Evolutionary conservation across 1,140 invertebrate genomes (phyloP), one percentile per base, ranked within the genome.

Genomic region (Plectus sambesii): DNA sequence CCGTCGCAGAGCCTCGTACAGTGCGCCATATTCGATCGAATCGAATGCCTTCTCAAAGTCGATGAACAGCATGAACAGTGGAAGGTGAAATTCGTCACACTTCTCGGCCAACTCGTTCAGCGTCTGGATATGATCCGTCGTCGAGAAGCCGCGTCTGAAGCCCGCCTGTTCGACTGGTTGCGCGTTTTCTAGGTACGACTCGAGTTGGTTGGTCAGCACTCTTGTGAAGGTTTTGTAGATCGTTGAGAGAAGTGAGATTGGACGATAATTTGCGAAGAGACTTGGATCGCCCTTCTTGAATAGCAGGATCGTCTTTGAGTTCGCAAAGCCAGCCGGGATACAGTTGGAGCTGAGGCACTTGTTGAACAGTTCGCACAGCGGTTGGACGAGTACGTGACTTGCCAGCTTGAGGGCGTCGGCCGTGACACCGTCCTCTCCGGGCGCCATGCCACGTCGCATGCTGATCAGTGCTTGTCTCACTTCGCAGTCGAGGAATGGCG

Each of bases 11-110:
- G 49, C 49, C n/a, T 5, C 3, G 24, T 37, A 51, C 24, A 49
- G 33, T 12, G 26, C 23, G 19, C 27, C 22, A n/a, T 20, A 20
- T 20, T 67, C 53, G 8, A 62, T 29, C 29, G 45, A 59, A 38
- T 64, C 58, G 30, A 67, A 63, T 5, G 56, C 62, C 45, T 68
- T 68, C 40, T 54, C 42, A 37, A 51, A 60, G 36, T 68, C 51
- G 2, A 68, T 49, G 33, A 63, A 66, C 20, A 36, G 50, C 19
- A 59, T 49, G 42, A 55, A 59, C 6, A 63, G 40, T 5, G 60
- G 51, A 8, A 43, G 39, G 2, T 58, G 42, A 51, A 55, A 62
- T 53, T 67, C 51, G 1, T 50, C 6, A 37, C 47, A 60, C 40
- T 68, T 59, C 36, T 66, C 53, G 5, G 59, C n/a, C 3, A 51